These are phyloP conservation scores for Xestia xanthographa DNA, from an alignment of 2,888 invertebrate species.

Conservation along the genomic window DNA sequence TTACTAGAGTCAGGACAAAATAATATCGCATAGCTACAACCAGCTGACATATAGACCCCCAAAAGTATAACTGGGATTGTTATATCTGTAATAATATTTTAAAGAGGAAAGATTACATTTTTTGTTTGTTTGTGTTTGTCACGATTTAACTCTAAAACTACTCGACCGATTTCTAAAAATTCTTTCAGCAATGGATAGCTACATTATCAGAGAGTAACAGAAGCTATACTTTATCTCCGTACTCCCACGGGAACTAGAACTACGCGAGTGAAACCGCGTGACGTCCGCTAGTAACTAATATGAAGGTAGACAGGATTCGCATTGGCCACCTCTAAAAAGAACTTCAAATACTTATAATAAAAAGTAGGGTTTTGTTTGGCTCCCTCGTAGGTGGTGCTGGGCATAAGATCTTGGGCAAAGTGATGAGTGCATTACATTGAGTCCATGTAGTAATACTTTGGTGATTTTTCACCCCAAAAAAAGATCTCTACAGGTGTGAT, in stretches of 20 bases:
- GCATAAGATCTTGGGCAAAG: not conserved
- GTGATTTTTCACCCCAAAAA: not conserved
- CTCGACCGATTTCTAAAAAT: no score
- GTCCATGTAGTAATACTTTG: not conserved
- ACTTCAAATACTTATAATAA: not conserved
- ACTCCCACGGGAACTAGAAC: no score
- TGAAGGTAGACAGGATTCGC: not conserved
- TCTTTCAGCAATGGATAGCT: no score
- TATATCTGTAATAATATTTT: no score
- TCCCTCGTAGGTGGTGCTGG: not conserved
- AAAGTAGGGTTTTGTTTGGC: not conserved
- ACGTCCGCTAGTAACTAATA: no score
- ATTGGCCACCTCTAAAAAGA: not conserved
- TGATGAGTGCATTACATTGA: no score
- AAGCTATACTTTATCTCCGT: no score
- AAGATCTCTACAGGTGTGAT: not conserved
- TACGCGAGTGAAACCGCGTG: no score
- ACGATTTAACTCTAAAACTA: no score
- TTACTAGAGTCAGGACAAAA: not conserved
- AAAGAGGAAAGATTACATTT: no score
- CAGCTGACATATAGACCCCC: not conserved
- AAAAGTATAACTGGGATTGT: not conserved
- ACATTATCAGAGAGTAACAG: no score
- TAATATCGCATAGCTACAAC: not conserved
- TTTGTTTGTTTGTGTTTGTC: no score